These are phyloP conservation scores for Pygoscelis antarcticus DNA, from an alignment of 2,113 vertebrate genomes.

Conservation along the genomic window DNA sequence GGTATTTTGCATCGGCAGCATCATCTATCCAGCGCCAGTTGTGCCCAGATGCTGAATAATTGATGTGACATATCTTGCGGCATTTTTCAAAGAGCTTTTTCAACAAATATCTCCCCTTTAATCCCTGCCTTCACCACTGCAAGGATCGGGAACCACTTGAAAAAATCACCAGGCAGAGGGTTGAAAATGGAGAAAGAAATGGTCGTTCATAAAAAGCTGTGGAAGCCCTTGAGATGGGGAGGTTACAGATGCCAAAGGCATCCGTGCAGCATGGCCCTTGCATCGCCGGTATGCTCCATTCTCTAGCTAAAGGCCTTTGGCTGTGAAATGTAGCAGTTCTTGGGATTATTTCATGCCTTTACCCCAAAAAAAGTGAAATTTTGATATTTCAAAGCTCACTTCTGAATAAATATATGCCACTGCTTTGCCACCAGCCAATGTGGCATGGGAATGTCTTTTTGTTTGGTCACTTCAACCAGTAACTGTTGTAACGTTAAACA, in stretches of 20 bases:
- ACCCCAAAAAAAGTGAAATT: background rate
- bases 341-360: background rate
- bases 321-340: background rate
- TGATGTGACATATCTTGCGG: background rate
- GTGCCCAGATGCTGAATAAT: background rate
- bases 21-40: background rate
- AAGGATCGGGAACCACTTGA: background rate
- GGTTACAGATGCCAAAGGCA: background rate
- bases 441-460: background rate
- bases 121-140: background rate
- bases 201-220: background rate
- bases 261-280: background rate
- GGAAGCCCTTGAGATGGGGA: background rate
- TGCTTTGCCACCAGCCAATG: background rate
- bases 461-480: background rate
- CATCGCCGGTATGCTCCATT: accelerated
- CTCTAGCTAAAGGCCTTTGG: background rate
- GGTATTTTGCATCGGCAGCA: background rate
- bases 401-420: background rate
- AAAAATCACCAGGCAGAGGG: background rate
- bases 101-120: background rate
- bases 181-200: background rate
- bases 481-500: background rate
- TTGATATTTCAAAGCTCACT: background rate
- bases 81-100: background rate